phyloP scores from a whole-genome alignment of 2,113 vertebrate genomes.

The Panthera leo region DNA sequence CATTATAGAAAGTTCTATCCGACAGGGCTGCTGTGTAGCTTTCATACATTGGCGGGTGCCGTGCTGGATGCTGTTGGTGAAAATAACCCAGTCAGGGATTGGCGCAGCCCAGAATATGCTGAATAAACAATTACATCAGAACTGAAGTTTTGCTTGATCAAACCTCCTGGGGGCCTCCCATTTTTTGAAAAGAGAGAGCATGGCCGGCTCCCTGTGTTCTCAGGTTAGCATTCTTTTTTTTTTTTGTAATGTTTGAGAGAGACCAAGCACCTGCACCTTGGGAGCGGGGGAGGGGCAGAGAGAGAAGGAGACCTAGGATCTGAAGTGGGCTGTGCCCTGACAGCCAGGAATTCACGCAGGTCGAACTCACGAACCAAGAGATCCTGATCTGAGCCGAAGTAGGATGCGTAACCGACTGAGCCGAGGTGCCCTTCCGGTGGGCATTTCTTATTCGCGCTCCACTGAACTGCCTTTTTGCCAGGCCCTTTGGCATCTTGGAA shows the following conservation, averaged over 20 bases:
- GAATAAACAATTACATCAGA: no score
- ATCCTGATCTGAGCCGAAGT: no score
- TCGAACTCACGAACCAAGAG: no score
- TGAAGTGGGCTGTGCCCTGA: no score
- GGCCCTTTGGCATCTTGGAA: neutral
- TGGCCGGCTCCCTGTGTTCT: neutral
- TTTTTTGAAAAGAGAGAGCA: neutral
- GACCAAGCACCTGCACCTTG: no score
- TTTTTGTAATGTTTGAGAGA: no score
- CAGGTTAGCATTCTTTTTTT: neutral
- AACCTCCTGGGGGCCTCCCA: neutral
- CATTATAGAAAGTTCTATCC: neutral
- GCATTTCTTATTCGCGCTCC: neutral
- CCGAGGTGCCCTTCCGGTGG: neutral
- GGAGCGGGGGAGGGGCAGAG: no score
- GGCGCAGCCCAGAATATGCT: neutral
- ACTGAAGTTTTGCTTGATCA: neutral
- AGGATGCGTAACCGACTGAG: no score
- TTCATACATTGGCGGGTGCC: neutral
- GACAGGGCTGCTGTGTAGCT: neutral
- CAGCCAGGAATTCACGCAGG: no score
- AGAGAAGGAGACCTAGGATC: no score
- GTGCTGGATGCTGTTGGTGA: neutral
- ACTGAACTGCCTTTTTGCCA: neutral
- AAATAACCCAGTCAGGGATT: neutral